These are phyloP conservation scores for Leptopterna dolabrata DNA, from an alignment of 2,888 invertebrate species.

Conservation along the genomic window DNA sequence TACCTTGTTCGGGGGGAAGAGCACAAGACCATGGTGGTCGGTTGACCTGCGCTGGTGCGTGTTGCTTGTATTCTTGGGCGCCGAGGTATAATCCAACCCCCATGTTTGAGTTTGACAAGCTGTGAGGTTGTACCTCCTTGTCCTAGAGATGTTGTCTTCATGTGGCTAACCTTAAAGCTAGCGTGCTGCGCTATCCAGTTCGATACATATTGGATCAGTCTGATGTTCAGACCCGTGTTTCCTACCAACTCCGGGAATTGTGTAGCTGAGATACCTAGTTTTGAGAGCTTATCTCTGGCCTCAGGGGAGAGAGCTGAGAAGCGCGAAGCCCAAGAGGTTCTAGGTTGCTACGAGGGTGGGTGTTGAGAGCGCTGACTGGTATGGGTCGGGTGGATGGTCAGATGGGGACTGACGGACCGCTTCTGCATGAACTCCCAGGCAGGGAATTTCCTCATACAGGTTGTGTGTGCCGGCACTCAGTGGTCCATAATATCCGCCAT, in stretches of 20 bases:
- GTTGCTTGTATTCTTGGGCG: too few species aligned
- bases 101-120: too few species aligned
- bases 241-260: neutral
- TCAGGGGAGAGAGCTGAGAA: neutral
- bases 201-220: neutral
- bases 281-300: neutral
- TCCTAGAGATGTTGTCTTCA: neutral
- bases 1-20: too few species aligned
- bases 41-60: too few species aligned
- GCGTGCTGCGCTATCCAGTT: neutral
- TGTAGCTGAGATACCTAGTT: neutral
- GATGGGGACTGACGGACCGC: neutral
- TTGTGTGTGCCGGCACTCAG: neutral
- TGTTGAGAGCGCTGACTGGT: neutral
- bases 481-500: neutral
- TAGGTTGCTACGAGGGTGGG: neutral
- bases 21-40: too few species aligned
- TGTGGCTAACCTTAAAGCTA: neutral
- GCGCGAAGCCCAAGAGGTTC: neutral
- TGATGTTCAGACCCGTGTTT: neutral
- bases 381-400: neutral
- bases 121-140: too few species aligned
- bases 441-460: slow-evolving; percentile 15
- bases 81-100: too few species aligned
- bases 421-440: neutral